Evolutionary conservation across 2,888 invertebrate species (phyloP).

Genomic region (Choristoneura rosaceana): DNA sequence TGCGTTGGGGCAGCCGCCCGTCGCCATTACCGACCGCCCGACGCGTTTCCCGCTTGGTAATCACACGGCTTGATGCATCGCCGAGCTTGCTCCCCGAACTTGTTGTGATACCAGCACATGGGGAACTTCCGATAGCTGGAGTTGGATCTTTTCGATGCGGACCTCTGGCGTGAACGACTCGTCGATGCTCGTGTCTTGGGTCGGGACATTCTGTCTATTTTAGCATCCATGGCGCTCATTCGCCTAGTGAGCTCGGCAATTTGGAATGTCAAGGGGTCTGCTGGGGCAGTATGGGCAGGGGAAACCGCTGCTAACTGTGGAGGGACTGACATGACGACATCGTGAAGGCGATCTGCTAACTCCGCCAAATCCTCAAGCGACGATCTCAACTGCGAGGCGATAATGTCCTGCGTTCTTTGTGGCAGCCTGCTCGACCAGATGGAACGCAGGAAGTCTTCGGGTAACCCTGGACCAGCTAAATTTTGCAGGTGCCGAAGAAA

Average conservation of each 20-base stretch:
- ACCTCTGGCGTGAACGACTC: background rate
- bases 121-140: conserved; percentile 10
- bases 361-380: background rate
- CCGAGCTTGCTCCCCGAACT: background rate
- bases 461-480: conserved; percentile 43
- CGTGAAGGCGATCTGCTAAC: conserved; percentile 8
- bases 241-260: conserved; percentile 8
- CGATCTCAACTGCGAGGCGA: conserved; percentile 38
- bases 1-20: background rate
- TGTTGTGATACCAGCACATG: background rate
- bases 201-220: conserved; percentile 7
- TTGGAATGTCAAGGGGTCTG: background rate
- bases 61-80: conserved; percentile 17
- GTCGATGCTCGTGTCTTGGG: background rate
- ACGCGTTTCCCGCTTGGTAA: conserved; percentile 16
- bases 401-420: conserved; percentile 32
- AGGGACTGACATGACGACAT: background rate
- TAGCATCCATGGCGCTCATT: background rate
- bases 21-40: conserved; percentile 24
- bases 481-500: conserved; percentile 45
- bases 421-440: conserved; percentile 45
- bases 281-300: background rate
- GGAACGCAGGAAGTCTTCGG: conserved; percentile 40
- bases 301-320: conserved; percentile 4
- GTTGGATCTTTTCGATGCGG: background rate